phyloP scores from a whole-genome alignment of 1,140 invertebrate species.

The Luehdorfia chinensis region DNA sequence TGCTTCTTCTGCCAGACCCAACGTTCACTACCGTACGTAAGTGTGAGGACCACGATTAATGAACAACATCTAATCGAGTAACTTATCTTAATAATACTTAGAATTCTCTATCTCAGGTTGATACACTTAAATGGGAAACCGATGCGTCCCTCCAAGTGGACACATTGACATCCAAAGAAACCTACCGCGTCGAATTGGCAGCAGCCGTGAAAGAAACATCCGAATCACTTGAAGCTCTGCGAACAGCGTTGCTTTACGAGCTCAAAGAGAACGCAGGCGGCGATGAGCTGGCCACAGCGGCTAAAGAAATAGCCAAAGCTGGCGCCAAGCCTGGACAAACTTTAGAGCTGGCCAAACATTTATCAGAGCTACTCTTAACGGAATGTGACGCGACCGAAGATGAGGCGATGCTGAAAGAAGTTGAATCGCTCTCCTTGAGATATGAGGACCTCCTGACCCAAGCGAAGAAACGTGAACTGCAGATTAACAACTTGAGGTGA shows the following conservation, averaged over 20 bases:
- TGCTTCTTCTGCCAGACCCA: too few relatives aligned
- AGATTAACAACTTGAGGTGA: slow-evolving; percentile 85
- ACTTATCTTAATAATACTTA: too few relatives aligned
- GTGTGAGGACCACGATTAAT: too few relatives aligned
- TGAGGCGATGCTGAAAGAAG: slow-evolving; percentile 81
- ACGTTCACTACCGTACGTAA: too few relatives aligned
- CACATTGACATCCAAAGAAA: slow-evolving; percentile 88
- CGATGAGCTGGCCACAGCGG: slow-evolving; percentile 61
- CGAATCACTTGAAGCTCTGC: slow-evolving; percentile 51
- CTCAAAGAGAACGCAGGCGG: slow-evolving; percentile 49
- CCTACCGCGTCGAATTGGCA: slow-evolving; percentile 84
- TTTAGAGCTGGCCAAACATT: slow-evolving; percentile 85
- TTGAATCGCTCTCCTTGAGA: slow-evolving; percentile 80
- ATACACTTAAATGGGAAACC: slow-evolving; percentile 85
- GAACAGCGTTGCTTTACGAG: slow-evolving; percentile 43
- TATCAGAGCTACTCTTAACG: slow-evolving; percentile 84
- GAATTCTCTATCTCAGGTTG: too few relatives aligned
- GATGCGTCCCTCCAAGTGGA: slow-evolving; percentile 88
- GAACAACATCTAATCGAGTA: too few relatives aligned
- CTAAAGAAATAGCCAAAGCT: slow-evolving; percentile 66
- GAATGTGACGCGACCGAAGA: slow-evolving; percentile 84
- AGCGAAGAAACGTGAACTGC: slow-evolving; percentile 85
- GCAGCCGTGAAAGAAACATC: slow-evolving; percentile 78
- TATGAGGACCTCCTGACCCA: slow-evolving; percentile 84
- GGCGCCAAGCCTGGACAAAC: slow-evolving; percentile 64